Conservation (phyloP, 2,888 invertebrate species). For the Choreutis nemorana region DNA sequence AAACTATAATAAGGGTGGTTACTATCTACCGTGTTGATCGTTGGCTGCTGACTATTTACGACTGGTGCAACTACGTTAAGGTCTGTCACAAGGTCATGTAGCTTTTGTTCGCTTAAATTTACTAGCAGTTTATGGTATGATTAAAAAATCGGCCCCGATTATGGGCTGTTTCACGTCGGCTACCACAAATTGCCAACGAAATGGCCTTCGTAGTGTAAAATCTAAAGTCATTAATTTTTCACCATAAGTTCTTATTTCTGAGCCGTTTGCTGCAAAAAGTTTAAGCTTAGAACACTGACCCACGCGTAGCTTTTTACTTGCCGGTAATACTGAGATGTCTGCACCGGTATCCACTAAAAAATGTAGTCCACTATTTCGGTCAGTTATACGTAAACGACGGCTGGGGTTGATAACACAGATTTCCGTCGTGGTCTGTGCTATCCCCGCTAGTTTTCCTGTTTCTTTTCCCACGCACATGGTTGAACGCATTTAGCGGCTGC, state of each 20-base stretch:
- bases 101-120: slow-evolving; percentile 10
- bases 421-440: slow-evolving; percentile 6
- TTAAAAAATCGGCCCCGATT: slow-evolving; percentile 17
- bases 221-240: slow-evolving; percentile 10
- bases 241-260: slow-evolving; percentile 10
- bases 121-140: slow-evolving; percentile 12
- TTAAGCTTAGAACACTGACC: slow-evolving; percentile 5
- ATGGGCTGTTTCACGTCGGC: slow-evolving; percentile 15
- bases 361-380: slow-evolving; percentile 3
- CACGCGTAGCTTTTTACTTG: background rate
- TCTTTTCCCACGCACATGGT: slow-evolving; percentile 2
- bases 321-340: slow-evolving; percentile 6
- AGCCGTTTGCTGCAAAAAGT: slow-evolving; percentile 13
- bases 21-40: slow-evolving; percentile 1
- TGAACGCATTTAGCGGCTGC: background rate
- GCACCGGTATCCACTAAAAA: slow-evolving; percentile 5
- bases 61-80: slow-evolving; percentile 11
- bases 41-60: background rate
- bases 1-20: slow-evolving; percentile 8
- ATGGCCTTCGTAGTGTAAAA: slow-evolving; percentile 13
- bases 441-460: slow-evolving; percentile 6
- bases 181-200: slow-evolving; percentile 14
- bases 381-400: slow-evolving; percentile 5
- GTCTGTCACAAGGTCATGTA: slow-evolving; percentile 12
- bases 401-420: slow-evolving; percentile 4